Evolutionary conservation across 2,113 vertebrate species (phyloP).

Genomic region (Anolis carolinensis): DNA sequence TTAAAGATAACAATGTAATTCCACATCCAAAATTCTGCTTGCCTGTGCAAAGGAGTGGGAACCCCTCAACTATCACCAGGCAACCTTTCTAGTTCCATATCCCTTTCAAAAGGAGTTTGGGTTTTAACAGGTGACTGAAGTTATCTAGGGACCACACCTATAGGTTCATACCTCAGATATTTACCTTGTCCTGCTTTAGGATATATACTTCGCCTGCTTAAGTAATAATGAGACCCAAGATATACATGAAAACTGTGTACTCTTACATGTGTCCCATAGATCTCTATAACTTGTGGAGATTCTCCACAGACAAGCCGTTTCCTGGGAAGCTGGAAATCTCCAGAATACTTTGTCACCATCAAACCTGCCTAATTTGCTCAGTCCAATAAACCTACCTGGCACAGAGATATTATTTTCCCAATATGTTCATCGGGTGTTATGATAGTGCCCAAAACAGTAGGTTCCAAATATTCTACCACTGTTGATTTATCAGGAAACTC

Average conservation of each 20-base stretch:
- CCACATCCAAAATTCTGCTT: no score
- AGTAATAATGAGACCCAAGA: not conserved
- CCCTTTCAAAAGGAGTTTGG: no score
- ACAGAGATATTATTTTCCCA: constrained; percentile 90
- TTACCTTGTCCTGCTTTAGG: not conserved
- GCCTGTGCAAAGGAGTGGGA: no score
- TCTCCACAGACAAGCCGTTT: not conserved
- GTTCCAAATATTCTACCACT: constrained; percentile 90
- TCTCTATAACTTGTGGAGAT: not conserved
- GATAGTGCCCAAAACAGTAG: constrained; percentile 91
- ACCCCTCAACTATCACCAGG: no score
- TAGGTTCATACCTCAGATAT: not conserved
- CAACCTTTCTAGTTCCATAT: no score
- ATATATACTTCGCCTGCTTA: not conserved
- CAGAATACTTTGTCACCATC: not conserved
- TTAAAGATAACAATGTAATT: no score
- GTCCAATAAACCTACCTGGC: constrained; percentile 81
- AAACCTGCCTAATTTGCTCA: not conserved
- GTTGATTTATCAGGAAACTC: constrained; percentile 88
- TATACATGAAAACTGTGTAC: not conserved
- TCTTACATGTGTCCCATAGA: not conserved
- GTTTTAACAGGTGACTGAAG: no score
- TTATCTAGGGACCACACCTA: not conserved
- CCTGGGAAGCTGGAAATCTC: not conserved
- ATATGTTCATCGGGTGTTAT: constrained; percentile 87